Evolutionary conservation across 2,888 invertebrate species (phyloP), one percentile per base, ranked within the genome.

Genomic region (Trisateles emortualis): DNA sequence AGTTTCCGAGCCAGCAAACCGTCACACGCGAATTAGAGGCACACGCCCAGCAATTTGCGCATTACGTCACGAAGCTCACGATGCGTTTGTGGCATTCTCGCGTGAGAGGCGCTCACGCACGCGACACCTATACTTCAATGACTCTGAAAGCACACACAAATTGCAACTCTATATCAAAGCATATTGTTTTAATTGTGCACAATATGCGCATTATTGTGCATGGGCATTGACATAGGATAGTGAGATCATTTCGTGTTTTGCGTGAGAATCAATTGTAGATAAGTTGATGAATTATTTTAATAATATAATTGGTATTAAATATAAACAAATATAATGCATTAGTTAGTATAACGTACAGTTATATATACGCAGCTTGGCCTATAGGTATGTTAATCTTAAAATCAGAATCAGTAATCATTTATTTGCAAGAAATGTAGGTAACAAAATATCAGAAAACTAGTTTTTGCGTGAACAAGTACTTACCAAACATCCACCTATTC

Each of bases 41-140:
- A 62, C 74, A 61, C 70, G 72, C 58, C 60, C 45, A 30, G 41
- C 57, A 66, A 72, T 78, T 77, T 71, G 30, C 64, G 52, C 69
- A 65, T 73, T 66, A 53, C 49, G 45, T 36, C 49, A 42, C 64
- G 29, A 42, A 9, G 29, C 9, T 13, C 39, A 24, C 30, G 9
- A 1, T 3, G 47, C 40, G 24, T 35, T 30, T 62, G 68, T 33
- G 65, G 41, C 51, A 45, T 40, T 63, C 56, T 46, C 59, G 52
- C 52, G 61, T 48, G 60, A 48, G 52, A 36, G 19, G 41, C 40
- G 48, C 36, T 30, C 59, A 50, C 61, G 52, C 65, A 60, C 53
- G 60, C 45, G 32, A 35, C 47, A 22, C 43, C 11, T 32, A 26
- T 52, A 43, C 51, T 44, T 59, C 59, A 49, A 41, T 52, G 52